A percentile compares a stretch with the other conserved stretches of the same genome.
Conservation (phyloP, 2,888 invertebrate species). For the Meta bourneti region DNA sequence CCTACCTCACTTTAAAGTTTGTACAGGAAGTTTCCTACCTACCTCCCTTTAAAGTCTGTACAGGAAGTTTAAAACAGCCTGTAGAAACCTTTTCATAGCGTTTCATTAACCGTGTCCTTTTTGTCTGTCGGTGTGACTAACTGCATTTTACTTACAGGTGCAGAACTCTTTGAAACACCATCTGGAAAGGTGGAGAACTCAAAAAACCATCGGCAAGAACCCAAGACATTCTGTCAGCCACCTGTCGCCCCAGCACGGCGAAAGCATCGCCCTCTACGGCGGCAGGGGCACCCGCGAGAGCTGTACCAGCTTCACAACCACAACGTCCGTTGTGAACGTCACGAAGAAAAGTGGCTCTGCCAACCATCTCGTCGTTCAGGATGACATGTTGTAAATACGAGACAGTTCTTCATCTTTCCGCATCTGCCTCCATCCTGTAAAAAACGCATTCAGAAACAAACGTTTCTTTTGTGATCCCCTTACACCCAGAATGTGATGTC, state of each 20-base stretch:
- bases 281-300: slow-evolving; percentile 68
- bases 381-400: slow-evolving; percentile 66
- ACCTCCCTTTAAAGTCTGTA: too few relatives aligned
- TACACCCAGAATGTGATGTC: too few relatives aligned
- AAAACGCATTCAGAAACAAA: too few relatives aligned
- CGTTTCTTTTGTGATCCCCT: too few relatives aligned
- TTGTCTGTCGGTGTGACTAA: too few relatives aligned
- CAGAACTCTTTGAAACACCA: slow-evolving; percentile 91
- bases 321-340: slow-evolving; percentile 72
- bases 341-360: slow-evolving; percentile 47
- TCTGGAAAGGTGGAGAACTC: slow-evolving; percentile 88
- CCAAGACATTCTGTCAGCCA: slow-evolving; percentile 68
- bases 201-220: slow-evolving; percentile 73
- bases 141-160: slow-evolving; percentile 62
- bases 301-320: slow-evolving; percentile 76
- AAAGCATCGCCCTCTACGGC: slow-evolving; percentile 73
- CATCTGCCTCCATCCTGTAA: too few relatives aligned
- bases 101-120: too few relatives aligned
- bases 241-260: slow-evolving; percentile 65
- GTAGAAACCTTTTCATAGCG: too few relatives aligned
- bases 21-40: too few relatives aligned
- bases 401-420: too few relatives aligned
- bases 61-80: too few relatives aligned
- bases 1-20: too few relatives aligned
- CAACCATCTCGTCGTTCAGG: slow-evolving; percentile 60